A percentile compares a stretch with the other conserved stretches of the same genome.
These are phyloP conservation scores for Cisticola juncidis DNA, from an alignment of 2,113 vertebrate genomes.

Conservation along the genomic window DNA sequence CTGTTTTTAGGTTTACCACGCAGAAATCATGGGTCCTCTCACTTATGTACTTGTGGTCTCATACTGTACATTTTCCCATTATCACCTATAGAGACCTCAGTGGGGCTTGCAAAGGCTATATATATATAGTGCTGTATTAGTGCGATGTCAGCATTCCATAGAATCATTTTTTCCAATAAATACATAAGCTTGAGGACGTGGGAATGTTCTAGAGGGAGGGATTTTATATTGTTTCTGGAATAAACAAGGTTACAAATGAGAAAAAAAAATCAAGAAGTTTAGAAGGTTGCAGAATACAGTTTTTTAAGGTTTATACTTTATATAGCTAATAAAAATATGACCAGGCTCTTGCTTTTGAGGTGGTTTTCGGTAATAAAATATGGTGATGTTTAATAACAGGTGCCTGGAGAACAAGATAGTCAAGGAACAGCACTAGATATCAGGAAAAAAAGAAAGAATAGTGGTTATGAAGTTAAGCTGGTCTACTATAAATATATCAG, in stretches of 20 bases:
- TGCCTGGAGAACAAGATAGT: not conserved
- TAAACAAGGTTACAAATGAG: not conserved
- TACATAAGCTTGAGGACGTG: not conserved
- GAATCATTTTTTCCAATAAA: conserved; percentile 34
- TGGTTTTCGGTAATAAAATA: not conserved
- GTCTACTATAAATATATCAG: not conserved
- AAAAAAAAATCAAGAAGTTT: not conserved
- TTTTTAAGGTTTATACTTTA: not conserved
- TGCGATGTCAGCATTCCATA: not conserved
- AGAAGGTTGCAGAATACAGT: not conserved
- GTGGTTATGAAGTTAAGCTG: not conserved
- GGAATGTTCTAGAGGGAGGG: not conserved
- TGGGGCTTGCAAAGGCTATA: not conserved
- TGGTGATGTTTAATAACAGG: not conserved
- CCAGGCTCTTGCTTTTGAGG: not conserved
- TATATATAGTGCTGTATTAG: not conserved
- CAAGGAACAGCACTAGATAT: not conserved
- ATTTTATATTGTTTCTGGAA: not conserved
- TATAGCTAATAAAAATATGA: not conserved
- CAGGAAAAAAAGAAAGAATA: not conserved
- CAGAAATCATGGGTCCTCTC: not conserved
- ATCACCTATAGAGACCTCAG: not conserved
- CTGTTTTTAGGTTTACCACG: not conserved
- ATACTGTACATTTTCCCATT: not conserved
- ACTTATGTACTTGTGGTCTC: not conserved